Percentiles rank a stretch among this genome's conserved stretches.
These are phyloP conservation scores for Gasteruption jaculator DNA, from an alignment of 2,888 invertebrate genomes.

Conservation along the genomic window DNA sequence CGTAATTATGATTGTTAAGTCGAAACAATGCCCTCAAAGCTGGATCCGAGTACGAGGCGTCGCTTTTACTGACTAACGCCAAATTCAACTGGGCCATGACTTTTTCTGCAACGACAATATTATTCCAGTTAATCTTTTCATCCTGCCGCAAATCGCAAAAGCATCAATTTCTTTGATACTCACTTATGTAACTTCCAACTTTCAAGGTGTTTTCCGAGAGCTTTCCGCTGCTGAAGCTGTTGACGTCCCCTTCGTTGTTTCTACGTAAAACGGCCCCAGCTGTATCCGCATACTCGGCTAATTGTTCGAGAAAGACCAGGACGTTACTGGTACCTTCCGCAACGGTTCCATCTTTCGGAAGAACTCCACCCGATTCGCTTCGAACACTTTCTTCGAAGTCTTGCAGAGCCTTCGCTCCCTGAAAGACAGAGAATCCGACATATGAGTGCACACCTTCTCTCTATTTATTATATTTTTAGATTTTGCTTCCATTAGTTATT, in stretches of 20 bases:
- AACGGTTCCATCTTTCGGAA: constrained; percentile 96
- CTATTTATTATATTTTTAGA: too few species aligned
- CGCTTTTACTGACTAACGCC: constrained; percentile 85
- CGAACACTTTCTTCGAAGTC: constrained; percentile 89
- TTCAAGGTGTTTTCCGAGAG: constrained; percentile 58
- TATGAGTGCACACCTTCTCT: too few species aligned
- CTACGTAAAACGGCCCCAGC: constrained; percentile 63
- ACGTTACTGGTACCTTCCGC: constrained; percentile 95
- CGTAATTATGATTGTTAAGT: constrained; percentile 91
- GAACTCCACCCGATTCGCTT: constrained; percentile 69
- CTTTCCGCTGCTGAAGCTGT: constrained; percentile 55
- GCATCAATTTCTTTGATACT: too few species aligned
- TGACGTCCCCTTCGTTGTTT: constrained; percentile 52
- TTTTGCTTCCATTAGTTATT: too few species aligned
- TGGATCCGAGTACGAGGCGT: constrained; percentile 76
- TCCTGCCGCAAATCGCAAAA: constrained; percentile 3
- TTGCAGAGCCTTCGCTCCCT: constrained; percentile 87
- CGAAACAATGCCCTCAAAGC: constrained; percentile 86
- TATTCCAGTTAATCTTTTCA: constrained; percentile 8
- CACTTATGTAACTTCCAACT: constrained; percentile 79
- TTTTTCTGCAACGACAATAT: constrained; percentile 61
- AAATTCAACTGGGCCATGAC: constrained; percentile 86
- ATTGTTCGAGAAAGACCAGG: constrained; percentile 84
- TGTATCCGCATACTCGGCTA: constrained; percentile 73
- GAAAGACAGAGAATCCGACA: constrained; percentile 12